Percentiles rank a stretch among this genome's conserved stretches.
These are phyloP conservation scores for Pelecanoides urinatrix DNA, from an alignment of 2,113 vertebrate genomes.

Conservation along the genomic window DNA sequence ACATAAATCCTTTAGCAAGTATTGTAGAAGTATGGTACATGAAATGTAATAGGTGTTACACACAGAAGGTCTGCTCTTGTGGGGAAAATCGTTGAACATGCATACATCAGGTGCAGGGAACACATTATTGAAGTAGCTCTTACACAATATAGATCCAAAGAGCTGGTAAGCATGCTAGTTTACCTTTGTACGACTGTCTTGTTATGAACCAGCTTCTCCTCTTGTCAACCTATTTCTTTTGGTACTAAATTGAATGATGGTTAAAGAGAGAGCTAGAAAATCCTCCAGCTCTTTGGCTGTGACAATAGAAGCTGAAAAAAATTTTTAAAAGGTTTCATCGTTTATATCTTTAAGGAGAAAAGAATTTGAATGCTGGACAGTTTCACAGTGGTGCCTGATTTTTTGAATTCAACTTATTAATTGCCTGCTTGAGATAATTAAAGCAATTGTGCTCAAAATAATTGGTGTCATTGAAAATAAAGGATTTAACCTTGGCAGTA, in stretches of 20 bases:
- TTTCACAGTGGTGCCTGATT: slow-evolving; percentile 34
- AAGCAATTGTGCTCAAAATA: slow-evolving; percentile 66
- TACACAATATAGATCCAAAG: not conserved
- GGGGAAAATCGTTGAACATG: not conserved
- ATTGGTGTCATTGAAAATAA: slow-evolving; percentile 64
- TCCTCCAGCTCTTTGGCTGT: not conserved
- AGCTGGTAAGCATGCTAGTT: not conserved
- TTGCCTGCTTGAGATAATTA: slow-evolving; percentile 64
- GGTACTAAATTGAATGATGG: not conserved
- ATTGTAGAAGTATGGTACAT: not conserved
- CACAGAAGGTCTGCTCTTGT: not conserved
- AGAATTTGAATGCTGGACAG: slow-evolving; percentile 13
- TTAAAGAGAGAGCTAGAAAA: not conserved
- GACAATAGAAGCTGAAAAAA: not conserved
- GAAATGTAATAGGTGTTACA: not conserved
- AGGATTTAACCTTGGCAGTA: slow-evolving; percentile 60
- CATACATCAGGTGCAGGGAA: not conserved
- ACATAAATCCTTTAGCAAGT: not conserved
- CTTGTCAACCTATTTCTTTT: not conserved
- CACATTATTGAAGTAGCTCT: not conserved
- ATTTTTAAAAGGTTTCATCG: not conserved
- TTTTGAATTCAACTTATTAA: slow-evolving; percentile 64
- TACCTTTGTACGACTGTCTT: not conserved
- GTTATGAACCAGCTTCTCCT: not conserved
- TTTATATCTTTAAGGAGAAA: not conserved